A percentile compares a stretch with the other conserved stretches of the same genome.
These are phyloP conservation scores for Ceramica pisi DNA, from an alignment of 2,888 invertebrate genomes.

Conservation along the genomic window DNA sequence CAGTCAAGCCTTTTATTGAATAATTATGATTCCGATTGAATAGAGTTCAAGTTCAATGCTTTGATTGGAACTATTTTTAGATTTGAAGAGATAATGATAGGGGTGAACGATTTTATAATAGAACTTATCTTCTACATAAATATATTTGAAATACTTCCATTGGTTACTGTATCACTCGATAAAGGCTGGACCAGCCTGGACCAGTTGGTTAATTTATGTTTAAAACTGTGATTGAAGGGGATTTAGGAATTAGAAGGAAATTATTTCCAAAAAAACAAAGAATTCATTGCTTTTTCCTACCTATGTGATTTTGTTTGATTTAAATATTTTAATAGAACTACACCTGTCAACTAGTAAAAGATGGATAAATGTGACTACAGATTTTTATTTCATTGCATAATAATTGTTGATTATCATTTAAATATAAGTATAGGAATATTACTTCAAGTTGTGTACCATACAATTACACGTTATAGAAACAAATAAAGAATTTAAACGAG, in stretches of 20 bases:
- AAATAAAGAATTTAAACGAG: slow-evolving; percentile 27
- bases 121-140: neutral
- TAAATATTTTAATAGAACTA: neutral
- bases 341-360: too few relatives aligned
- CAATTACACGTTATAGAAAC: neutral
- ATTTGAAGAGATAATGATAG: slow-evolving; percentile 11
- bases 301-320: neutral
- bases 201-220: neutral
- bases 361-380: neutral
- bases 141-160: neutral
- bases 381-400: neutral
- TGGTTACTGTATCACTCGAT: neutral
- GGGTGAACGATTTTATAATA: slow-evolving; percentile 44
- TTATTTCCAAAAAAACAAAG: neutral
- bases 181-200: neutral
- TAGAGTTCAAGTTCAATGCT: slow-evolving; percentile 52
- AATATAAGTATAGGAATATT: neutral
- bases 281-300: neutral
- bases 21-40: slow-evolving; percentile 23
- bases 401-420: neutral
- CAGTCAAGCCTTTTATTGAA: slow-evolving; percentile 21
- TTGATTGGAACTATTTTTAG: slow-evolving; percentile 47
- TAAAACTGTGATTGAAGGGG: neutral
- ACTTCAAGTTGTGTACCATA: neutral
- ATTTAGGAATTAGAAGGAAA: too few relatives aligned